These are phyloP conservation scores for Turritopsis rubra DNA, from an alignment of 30 jellyfish, hydroid and myxozoan species.

Conservation along the genomic window DNA sequence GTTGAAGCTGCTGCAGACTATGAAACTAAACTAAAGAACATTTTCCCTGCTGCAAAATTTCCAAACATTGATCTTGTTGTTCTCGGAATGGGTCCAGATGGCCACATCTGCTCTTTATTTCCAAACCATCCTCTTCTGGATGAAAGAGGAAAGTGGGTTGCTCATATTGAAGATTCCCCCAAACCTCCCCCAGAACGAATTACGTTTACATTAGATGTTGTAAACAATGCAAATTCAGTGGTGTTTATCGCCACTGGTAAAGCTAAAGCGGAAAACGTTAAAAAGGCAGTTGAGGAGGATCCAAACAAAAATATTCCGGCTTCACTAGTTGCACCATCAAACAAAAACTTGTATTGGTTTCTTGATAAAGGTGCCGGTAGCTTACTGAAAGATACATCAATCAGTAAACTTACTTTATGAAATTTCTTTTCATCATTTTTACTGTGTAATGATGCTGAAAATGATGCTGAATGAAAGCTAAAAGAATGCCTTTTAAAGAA, in stretches of 20 bases:
- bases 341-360: constrained; percentile 66
- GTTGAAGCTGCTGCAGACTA: constrained; percentile 67
- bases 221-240: constrained; percentile 58
- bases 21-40: constrained; percentile 41
- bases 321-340: constrained; percentile 50
- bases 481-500: too few species aligned
- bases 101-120: constrained; percentile 89
- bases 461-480: too few species aligned
- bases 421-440: too few species aligned
- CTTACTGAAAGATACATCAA: not conserved
- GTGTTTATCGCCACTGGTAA: constrained; percentile 82
- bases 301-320: constrained; percentile 60
- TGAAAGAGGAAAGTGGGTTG: constrained; percentile 52
- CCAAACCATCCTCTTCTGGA: constrained; percentile 73
- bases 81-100: constrained; percentile 99
- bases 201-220: constrained; percentile 69
- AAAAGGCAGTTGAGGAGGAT: constrained; percentile 37
- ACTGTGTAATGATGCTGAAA: too few species aligned
- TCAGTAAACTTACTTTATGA: not conserved
- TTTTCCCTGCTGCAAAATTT: constrained; percentile 32
- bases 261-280: constrained; percentile 73
- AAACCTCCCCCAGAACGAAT: constrained; percentile 93
- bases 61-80: constrained; percentile 79
- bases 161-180: constrained; percentile 64
- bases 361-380: constrained; percentile 69